Percentiles rank a stretch among this genome's conserved stretches.
Evolutionary conservation across 2,888 invertebrate genomes (phyloP).

Genomic region (Eupithecia centaureata): DNA sequence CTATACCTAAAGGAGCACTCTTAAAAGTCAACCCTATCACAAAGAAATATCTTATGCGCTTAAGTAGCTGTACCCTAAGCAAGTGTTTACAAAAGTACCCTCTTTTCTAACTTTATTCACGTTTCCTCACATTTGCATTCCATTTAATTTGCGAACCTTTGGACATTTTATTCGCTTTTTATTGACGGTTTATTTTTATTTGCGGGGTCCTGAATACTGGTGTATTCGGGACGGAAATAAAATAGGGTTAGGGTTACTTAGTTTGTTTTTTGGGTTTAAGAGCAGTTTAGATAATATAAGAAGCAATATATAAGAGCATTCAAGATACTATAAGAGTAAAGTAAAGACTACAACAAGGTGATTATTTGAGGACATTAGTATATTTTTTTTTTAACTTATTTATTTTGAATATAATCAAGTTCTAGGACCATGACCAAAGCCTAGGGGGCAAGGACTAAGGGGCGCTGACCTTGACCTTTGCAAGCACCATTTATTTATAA

Average conservation of each 20-base stretch:
- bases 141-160: slow-evolving; percentile 70
- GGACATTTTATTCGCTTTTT: slow-evolving; percentile 64
- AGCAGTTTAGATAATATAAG: slow-evolving; percentile 1
- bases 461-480: too few relatives aligned
- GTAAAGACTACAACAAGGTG: too few relatives aligned
- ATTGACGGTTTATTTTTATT: slow-evolving; percentile 74
- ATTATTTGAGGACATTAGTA: too few relatives aligned
- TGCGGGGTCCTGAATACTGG: slow-evolving; percentile 49
- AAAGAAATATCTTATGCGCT: background rate
- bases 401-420: too few relatives aligned
- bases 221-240: too few relatives aligned
- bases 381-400: too few relatives aligned
- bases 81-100: slow-evolving; percentile 41
- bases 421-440: too few relatives aligned
- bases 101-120: slow-evolving; percentile 56
- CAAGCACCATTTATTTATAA: too few relatives aligned
- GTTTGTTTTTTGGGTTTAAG: slow-evolving; percentile 52
- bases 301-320: too few relatives aligned
- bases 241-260: slow-evolving; percentile 51
- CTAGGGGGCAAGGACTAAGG: too few relatives aligned
- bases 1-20: background rate
- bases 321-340: too few relatives aligned
- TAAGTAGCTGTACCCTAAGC: slow-evolving; percentile 23
- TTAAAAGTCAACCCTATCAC: background rate
- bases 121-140: slow-evolving; percentile 71